Conservation (phyloP, 2,888 invertebrate genomes). For the Marasmarcha lunaedactyla region DNA sequence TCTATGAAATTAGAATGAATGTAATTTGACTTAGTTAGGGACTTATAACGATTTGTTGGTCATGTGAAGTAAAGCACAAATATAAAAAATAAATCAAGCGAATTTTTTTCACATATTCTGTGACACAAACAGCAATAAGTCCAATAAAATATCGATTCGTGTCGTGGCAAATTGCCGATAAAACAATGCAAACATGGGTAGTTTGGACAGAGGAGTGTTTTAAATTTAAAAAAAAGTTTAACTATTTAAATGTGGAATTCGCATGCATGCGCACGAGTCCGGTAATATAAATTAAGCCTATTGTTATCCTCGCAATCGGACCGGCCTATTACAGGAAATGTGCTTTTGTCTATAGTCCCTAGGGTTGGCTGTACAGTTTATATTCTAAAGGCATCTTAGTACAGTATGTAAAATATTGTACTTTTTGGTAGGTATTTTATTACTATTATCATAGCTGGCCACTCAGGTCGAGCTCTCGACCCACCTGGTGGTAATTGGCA, state of each 20-base stretch:
- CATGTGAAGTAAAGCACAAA: too few species aligned
- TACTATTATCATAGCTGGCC: too few species aligned
- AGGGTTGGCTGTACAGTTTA: conserved; percentile 19
- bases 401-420: too few species aligned
- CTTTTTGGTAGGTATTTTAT: too few species aligned
- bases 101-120: too few species aligned
- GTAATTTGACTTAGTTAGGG: too few species aligned
- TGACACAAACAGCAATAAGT: background rate
- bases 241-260: conserved; percentile 1
- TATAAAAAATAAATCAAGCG: too few species aligned
- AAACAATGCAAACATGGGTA: background rate
- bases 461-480: too few species aligned
- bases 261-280: conserved; percentile 15
- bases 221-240: background rate
- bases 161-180: background rate
- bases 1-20: too few species aligned
- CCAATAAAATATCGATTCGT: background rate
- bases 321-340: conserved; percentile 27
- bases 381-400: background rate
- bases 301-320: conserved; percentile 31
- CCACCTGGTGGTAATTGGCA: too few species aligned
- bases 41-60: too few species aligned
- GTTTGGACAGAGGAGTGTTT: background rate
- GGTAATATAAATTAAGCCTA: conserved; percentile 23
- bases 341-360: conserved; percentile 20